Evolutionary conservation across 2,113 vertebrate species (phyloP).

Genomic region (Miniopterus natalensis): DNA sequence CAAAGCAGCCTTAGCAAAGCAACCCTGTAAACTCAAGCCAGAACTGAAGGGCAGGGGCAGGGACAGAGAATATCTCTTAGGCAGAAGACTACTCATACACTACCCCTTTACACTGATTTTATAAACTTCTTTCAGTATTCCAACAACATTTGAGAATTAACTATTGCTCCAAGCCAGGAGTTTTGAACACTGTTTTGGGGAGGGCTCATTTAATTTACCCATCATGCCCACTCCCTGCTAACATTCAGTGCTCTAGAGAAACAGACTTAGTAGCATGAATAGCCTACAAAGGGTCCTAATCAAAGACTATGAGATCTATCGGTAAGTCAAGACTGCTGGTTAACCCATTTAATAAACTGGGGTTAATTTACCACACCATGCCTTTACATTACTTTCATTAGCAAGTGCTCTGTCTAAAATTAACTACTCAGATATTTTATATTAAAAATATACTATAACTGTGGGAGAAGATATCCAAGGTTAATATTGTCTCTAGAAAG

Average conservation of each 20-base stretch:
- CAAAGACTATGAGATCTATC: not conserved
- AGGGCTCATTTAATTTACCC: not conserved
- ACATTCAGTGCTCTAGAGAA: not conserved
- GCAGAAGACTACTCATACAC: not conserved
- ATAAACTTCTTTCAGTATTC: slow-evolving; percentile 2
- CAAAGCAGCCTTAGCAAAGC: slow-evolving; percentile 70
- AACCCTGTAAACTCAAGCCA: slow-evolving; percentile 58
- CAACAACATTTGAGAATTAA: slow-evolving; percentile 48
- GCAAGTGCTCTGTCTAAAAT: not conserved
- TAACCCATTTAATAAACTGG: slow-evolving; percentile 13
- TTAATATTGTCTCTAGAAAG: slow-evolving; percentile 44
- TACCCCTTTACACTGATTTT: not conserved
- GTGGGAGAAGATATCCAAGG: not conserved
- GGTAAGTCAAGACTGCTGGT: not conserved
- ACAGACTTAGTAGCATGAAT: not conserved
- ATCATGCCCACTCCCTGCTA: not conserved
- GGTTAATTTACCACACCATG: not conserved
- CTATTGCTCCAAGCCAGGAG: slow-evolving; percentile 38
- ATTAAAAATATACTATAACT: slow-evolving; percentile 4
- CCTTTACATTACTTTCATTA: slow-evolving; percentile 34
- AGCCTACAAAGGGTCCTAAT: not conserved
- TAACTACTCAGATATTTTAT: slow-evolving; percentile 31
- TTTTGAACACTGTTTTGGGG: not conserved
- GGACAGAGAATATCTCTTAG: slow-evolving; percentile 39
- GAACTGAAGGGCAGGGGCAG: not conserved